phyloP scores from a whole-genome alignment of 2,113 vertebrate genomes.

The Labeo rohita region DNA sequence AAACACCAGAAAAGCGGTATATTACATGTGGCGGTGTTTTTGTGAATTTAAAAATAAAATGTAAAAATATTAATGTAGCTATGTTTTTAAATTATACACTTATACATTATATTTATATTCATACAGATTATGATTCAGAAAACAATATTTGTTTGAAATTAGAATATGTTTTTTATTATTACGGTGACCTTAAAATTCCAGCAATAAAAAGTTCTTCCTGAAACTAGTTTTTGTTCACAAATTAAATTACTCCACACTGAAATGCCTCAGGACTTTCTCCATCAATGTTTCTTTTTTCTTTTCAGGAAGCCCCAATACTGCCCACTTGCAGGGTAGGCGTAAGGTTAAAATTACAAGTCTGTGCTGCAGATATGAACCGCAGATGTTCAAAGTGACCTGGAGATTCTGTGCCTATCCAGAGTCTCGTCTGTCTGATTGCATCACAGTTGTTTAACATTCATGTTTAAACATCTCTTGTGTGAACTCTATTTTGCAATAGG shows the following conservation, averaged over 20 bases:
- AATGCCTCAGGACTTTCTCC: neutral
- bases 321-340: neutral
- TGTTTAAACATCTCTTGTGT: neutral
- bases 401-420: neutral
- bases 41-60: neutral
- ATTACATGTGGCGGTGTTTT: neutral
- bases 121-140: neutral
- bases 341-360: neutral
- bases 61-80: neutral
- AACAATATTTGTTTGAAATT: neutral
- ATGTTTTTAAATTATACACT: neutral
- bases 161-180: constrained; percentile 9
- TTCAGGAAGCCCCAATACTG: neutral
- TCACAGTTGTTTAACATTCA: neutral
- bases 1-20: neutral
- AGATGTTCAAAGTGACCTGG: neutral
- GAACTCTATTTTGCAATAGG: neutral
- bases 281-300: neutral
- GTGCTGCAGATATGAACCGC: neutral
- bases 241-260: neutral
- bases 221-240: constrained; percentile 2
- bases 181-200: neutral
- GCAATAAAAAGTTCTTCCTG: neutral
- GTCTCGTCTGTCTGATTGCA: neutral
- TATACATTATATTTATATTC: neutral